Base-by-base conservation (phyloP, 2,113 vertebrate genomes). In the Ictidomys tridecemlineatus region DNA sequence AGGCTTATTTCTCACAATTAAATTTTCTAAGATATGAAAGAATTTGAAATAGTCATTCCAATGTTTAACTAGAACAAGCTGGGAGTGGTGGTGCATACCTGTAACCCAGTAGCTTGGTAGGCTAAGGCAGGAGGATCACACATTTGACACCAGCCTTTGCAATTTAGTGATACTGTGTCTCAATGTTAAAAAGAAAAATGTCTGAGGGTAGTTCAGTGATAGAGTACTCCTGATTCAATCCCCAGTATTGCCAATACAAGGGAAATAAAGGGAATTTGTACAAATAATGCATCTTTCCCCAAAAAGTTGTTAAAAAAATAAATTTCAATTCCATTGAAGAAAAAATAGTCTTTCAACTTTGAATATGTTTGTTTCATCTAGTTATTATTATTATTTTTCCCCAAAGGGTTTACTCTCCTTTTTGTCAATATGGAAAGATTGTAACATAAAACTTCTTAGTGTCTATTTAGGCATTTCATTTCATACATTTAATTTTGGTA, bases 301-400 rank as follows among this genome's bases (percentile, higher is more conserved):
- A 87, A 85, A 37, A 91, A 95, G 39, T 86, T 86, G 22, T 53
- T 85, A 61, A 95, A 39, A 85, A 92, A 96, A 92, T 61, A 85
- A 91, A 83, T 79, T 45, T 0, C 89, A 72, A 45, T 88, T 91
- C 26, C 10, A 32, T 56, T 16, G 12, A 37, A 56, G 34, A 42
- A 48, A 70, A 85, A 61, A 80, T 45, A 45, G 45, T 45, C 45
- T 45, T 45, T 45, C 45, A 45, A 45, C 45, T 83, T 34, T 61
- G 37, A 61, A 6, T 77, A 70, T 34, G 26, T 86, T 82, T 90
- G 39, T 85, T 96, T 63, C 53, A 67, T 80, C 8, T 39, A 14
- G 3, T 65, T 67, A 51, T 82, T 93, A 51, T 83, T 22, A 20
- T 80, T 48, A 16, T 58, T 83, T 51, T 45, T 9, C 58, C 51